Base-by-base conservation (phyloP, 2,797 vertebrate species). In the Ceryle rudis region DNA sequence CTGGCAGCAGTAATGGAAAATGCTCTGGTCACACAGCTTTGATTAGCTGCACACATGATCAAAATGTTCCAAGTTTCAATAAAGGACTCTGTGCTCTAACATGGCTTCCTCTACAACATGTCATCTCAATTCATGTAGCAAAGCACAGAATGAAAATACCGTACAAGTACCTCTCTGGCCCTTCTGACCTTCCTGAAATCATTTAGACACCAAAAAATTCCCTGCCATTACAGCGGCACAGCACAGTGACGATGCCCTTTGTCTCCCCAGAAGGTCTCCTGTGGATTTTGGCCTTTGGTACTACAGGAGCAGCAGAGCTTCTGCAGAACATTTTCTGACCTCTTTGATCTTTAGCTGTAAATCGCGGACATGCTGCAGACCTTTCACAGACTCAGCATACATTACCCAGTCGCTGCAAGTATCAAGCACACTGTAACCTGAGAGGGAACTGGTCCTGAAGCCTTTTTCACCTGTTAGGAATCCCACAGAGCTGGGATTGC, bases 351-450 rank as follows among this genome's bases (percentile, higher is more conserved):
- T 73, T 35, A 42, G 14, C 69, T 3, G 3, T 35, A 70, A 72
- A 51, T 0, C 70, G 33, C 5, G 25, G 44, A 11, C 33, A 14
- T 10, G 6, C 60, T 46, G 9, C 0, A 1, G 52, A 13, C 18
- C 55, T 60, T 6, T 13, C 21, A 5, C 0, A 2, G 35, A 7
- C 35, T 54, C 44, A 9, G 55, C 26, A 71, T 17, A 14, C 3
- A 31, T 70, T 20, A n/a, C 13, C 9, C 39, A 1, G 10, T 0
- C 28, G 21, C 60, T 71, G 47, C 25, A 33, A 20, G 8, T 16
- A 28, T 2, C 0, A 2, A 81, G 21, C 0, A 0, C 2, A 4
- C 9, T 2, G 0, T 26, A 55, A 3, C 42, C 35, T 4, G 0
- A 47, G 4, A 54, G 3, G 14, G 23, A 16, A 25, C 61, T 29